Evolutionary conservation across 1,140 invertebrate species (phyloP), one percentile per base, ranked within the genome.

Genomic region (Drosophila sp.): DNA sequence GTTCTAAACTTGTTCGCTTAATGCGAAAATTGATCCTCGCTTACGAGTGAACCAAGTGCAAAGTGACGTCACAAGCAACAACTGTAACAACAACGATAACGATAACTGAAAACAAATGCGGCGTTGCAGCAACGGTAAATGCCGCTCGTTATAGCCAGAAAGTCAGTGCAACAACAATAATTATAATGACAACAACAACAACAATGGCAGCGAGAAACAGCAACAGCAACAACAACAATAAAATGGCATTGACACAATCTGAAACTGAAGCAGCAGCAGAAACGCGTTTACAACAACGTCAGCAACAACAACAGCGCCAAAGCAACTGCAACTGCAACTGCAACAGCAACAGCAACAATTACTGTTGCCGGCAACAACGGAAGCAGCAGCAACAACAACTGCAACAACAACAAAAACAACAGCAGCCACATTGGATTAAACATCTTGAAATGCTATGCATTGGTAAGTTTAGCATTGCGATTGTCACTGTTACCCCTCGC

Each of bases 381-480:
- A 56, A 71, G 36, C 66, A 65, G 36, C 51, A 65, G 18, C 67
- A 70, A 43, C 46, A 41, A 13, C 45, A 45, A 51, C 65, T 43
- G 41, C 78, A 80, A 48, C 66, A 46, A 25, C 57, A 32, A 18
- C n/a, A 29, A n/a, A 18, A 13, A n/a, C 56, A 34, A 11, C 40
- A 59, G 48, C 80, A 50, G 5, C 27, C 25, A 11, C 48, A 18
- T 72, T 86, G 82, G 82, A 86, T 87, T 76, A 86, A 86, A 87
- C 71, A 72, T 73, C 72, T 87, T 66, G 71, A 71, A 72, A 16
- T 87, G 7, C 32, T 87, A 14, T 61, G 71, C 45, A 45, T 86
- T 34, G 82, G 82, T 86, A 65, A 86, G 82, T 78, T 59, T 53
- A 40, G 56, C 48, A 57, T 9, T 46, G 9, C 45, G 14, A 21